Percentiles rank a stretch among this genome's conserved stretches.
phyloP scores from a whole-genome alignment of 2,113 vertebrate species.

The Malaclemys terrapin region DNA sequence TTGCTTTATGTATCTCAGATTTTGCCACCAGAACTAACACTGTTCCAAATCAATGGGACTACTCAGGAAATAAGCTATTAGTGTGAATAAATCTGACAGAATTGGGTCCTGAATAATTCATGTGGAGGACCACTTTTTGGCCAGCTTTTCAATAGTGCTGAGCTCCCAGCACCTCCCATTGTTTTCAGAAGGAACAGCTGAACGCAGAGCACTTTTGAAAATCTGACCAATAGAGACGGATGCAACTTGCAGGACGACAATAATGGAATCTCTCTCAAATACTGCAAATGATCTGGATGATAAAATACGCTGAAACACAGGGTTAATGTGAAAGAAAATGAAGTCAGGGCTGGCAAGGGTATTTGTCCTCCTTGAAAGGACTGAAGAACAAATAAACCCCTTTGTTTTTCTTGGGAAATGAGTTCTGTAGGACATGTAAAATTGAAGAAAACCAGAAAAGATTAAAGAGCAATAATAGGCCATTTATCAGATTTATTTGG shows the following conservation, averaged over 20 bases:
- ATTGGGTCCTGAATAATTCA: neutral
- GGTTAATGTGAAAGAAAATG: neutral
- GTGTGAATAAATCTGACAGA: neutral
- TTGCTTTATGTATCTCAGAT: neutral
- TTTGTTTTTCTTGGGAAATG: neutral
- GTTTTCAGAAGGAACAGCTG: neutral
- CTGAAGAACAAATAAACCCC: neutral
- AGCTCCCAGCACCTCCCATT: neutral
- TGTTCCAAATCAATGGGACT: neutral
- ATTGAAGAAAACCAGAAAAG: neutral
- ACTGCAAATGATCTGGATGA: neutral
- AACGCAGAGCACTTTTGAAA: neutral
- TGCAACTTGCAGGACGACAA: neutral
- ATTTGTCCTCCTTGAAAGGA: neutral
- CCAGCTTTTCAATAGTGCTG: neutral
- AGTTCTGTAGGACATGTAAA: neutral
- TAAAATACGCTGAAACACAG: neutral
- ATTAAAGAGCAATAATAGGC: neutral
- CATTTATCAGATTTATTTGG: neutral
- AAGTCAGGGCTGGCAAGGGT: neutral
- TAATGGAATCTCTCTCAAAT: neutral
- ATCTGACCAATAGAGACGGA: neutral
- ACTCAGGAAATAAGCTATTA: neutral
- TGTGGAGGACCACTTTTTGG: neutral
- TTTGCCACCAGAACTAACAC: neutral